A percentile compares a stretch with the other conserved stretches of the same genome.
phyloP scores from a whole-genome alignment of 2,888 invertebrate species.

The Seladonia tumulorum region DNA sequence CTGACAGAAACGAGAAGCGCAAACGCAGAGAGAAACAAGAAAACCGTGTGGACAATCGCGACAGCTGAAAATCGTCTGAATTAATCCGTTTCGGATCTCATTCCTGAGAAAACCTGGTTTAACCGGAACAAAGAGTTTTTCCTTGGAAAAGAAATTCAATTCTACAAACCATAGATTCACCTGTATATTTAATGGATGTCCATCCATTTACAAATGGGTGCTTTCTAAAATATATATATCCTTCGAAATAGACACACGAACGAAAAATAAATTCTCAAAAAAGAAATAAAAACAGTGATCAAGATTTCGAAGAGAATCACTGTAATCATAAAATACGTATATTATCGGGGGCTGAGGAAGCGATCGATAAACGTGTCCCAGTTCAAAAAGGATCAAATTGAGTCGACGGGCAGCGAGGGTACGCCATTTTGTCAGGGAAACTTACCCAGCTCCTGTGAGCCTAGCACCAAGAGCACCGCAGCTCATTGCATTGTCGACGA shows the following conservation, averaged over 20 bases:
- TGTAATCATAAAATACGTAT: too few relatives aligned
- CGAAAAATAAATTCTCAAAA: background rate
- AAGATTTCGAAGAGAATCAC: too few relatives aligned
- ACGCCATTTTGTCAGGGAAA: slow-evolving; percentile 25
- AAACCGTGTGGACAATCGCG: background rate
- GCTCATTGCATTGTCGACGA: slow-evolving; percentile 91
- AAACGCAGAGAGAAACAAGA: background rate
- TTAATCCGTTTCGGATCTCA: background rate
- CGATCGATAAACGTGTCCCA: too few relatives aligned
- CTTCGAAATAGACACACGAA: background rate
- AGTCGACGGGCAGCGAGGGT: too few relatives aligned
- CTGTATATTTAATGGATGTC: too few relatives aligned
- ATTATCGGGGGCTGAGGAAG: too few relatives aligned
- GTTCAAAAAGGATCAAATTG: too few relatives aligned
- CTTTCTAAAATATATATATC: too few relatives aligned
- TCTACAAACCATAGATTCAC: too few relatives aligned
- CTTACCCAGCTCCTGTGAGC: slow-evolving; percentile 96
- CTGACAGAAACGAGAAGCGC: background rate
- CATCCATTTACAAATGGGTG: too few relatives aligned
- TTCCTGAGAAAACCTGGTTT: background rate
- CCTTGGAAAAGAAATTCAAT: background rate
- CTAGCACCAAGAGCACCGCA: slow-evolving; percentile 92
- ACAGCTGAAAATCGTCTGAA: background rate
- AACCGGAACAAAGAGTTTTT: background rate
- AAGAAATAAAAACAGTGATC: background rate